Evolutionary conservation across 64 coral and sea anemone species (phyloP).

Genomic region (Actinia tenebrosa): DNA sequence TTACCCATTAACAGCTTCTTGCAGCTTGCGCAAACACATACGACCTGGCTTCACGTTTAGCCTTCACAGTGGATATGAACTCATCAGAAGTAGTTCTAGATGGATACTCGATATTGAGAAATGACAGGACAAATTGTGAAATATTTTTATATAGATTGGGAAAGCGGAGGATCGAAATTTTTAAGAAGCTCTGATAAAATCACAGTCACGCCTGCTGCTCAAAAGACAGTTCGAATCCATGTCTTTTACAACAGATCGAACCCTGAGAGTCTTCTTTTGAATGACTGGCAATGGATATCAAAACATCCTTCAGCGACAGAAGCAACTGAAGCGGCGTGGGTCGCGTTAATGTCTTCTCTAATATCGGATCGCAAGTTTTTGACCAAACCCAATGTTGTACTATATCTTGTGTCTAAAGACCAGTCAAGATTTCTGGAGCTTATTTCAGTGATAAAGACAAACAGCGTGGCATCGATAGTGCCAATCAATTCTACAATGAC

Average conservation of each 20-base stretch:
- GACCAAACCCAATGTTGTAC: slow-evolving; percentile 10
- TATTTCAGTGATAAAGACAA: neutral
- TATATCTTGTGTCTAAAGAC: slow-evolving; percentile 13
- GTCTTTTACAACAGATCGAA: slow-evolving; percentile 10
- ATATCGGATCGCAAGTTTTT: neutral
- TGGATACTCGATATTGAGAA: too few species aligned
- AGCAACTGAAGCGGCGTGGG: neutral
- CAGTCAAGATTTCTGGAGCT: slow-evolving; percentile 8
- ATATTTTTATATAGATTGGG: slow-evolving; percentile 10
- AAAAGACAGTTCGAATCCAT: neutral
- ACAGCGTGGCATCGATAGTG: neutral
- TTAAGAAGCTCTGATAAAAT: neutral
- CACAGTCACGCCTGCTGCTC: neutral
- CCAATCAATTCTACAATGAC: neutral
- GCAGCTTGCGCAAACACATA: neutral
- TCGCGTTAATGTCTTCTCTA: neutral
- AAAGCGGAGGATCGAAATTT: slow-evolving; percentile 1
- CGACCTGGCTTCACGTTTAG: too few species aligned
- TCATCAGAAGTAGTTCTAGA: too few species aligned
- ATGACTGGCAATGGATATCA: neutral
- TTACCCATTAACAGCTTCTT: neutral
- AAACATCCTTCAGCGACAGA: neutral
- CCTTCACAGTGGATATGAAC: too few species aligned
- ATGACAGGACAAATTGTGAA: neutral
- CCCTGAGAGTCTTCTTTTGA: neutral